Evolutionary conservation across 2,888 invertebrate species (phyloP).

Genomic region (Byasa hedistus): DNA sequence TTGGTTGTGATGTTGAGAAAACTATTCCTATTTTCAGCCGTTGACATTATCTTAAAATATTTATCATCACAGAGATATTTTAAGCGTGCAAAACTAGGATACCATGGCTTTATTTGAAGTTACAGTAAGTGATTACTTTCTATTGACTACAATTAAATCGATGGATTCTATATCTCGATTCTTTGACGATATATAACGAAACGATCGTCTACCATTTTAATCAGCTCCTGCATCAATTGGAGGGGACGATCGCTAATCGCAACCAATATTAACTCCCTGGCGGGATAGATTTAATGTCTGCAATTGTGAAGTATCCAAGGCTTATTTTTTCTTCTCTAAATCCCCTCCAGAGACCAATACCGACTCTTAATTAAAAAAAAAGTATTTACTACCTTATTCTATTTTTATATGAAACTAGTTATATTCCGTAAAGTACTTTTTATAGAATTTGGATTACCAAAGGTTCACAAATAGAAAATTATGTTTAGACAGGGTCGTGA

Average conservation of each 20-base stretch:
- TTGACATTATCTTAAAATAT: too few species aligned
- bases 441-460: too few species aligned
- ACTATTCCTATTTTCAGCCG: too few species aligned
- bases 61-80: too few species aligned
- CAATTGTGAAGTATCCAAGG: conserved; percentile 9
- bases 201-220: not conserved
- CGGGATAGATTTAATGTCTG: conserved; percentile 40
- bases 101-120: too few species aligned
- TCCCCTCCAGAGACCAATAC: not conserved
- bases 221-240: conserved; percentile 34
- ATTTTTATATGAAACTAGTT: not conserved
- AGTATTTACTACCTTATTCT: not conserved
- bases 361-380: conserved; percentile 14
- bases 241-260: conserved; percentile 46
- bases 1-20: too few species aligned
- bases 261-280: conserved; percentile 42
- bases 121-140: too few species aligned
- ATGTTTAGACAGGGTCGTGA: too few species aligned
- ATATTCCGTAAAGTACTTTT: too few species aligned
- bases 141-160: too few species aligned
- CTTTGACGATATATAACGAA: not conserved
- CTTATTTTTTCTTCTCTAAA: conserved; percentile 5
- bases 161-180: not conserved
- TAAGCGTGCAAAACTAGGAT: too few species aligned
- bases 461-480: too few species aligned